Evolutionary conservation across 2,797 vertebrate species (phyloP), one percentile per base, ranked within the genome.

Genomic region (Acanthis flammea): DNA sequence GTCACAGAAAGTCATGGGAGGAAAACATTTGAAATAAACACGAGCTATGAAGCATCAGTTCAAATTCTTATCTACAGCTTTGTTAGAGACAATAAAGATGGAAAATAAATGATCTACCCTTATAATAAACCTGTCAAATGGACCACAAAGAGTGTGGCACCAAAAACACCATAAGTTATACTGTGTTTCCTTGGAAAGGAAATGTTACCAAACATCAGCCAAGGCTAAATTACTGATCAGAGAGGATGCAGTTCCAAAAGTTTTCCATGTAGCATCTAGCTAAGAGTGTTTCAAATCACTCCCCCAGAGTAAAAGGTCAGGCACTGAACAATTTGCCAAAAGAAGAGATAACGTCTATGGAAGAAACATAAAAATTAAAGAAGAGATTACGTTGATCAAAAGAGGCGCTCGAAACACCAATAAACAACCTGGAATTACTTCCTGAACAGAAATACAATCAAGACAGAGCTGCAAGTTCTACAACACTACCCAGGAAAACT

Each of bases 321-420:
- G 41, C 75, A 68, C 71, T 77, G 77, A 96, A 90, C 13, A 77
- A 65, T 83, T 88, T 88, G 89, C 91, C 92, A 74, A 88, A 91
- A 88, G 65, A 90, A 77, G 31, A 91, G 83, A 91, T 86, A 71
- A 90, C 42, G 53, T 61, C 61, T 80, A 44, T 75, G 66, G 68
- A 90, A 92, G 81, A 77, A 92, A 74, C 45, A 80, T 57, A 91
- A 95, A 88, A 82, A 91, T 92, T 74, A 77, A 90, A 71, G 28
- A 70, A 80, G 75, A 88, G 31, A 91, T 77, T 67, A 57, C 22
- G 25, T 50, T 92, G 72, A 91, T 88, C 85, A 96, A 87, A 96
- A 77, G 78, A 65, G 27, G 48, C 61, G 67, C 55, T 80, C 53
- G 79, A 65, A 87, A 45, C 25, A 85, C 39, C 61, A 80, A 51